Evolutionary conservation across 2,113 vertebrate genomes (phyloP).

Genomic region (Odocoileus hemionus): DNA sequence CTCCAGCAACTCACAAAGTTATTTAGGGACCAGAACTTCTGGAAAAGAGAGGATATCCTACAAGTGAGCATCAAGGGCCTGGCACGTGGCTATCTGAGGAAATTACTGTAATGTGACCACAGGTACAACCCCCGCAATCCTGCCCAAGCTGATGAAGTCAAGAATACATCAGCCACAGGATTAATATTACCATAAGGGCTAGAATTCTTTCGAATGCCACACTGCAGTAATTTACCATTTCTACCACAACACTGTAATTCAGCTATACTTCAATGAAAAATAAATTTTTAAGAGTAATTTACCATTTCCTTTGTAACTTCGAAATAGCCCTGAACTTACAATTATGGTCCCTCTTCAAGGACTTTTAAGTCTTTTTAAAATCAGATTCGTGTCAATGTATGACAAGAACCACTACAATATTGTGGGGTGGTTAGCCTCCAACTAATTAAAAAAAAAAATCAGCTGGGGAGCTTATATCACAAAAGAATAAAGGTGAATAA

Average conservation of each 20-base stretch:
- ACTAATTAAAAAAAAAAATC: not conserved
- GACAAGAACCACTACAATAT: too few relatives aligned
- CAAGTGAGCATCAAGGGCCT: not conserved
- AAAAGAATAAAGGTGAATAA: not conserved
- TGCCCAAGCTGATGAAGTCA: not conserved
- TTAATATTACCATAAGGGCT: not conserved
- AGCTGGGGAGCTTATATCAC: not conserved
- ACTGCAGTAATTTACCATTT: not conserved
- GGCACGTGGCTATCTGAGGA: not conserved
- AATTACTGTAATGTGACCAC: not conserved
- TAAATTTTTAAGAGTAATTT: not conserved
- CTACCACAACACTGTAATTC: not conserved
- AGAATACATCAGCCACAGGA: not conserved
- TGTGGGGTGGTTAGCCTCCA: too few relatives aligned
- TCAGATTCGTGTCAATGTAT: not conserved
- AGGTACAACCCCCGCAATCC: accelerated
- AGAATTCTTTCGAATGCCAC: not conserved
- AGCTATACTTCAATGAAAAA: not conserved
- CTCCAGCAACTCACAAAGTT: not conserved
- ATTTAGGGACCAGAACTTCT: not conserved
- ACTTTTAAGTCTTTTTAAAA: not conserved
- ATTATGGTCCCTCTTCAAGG: not conserved
- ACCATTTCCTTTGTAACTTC: not conserved
- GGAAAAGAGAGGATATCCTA: not conserved
- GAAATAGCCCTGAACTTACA: not conserved